These are phyloP conservation scores for Fragum whitleyi DNA, from an alignment of 2,888 invertebrate species.

Conservation along the genomic window DNA sequence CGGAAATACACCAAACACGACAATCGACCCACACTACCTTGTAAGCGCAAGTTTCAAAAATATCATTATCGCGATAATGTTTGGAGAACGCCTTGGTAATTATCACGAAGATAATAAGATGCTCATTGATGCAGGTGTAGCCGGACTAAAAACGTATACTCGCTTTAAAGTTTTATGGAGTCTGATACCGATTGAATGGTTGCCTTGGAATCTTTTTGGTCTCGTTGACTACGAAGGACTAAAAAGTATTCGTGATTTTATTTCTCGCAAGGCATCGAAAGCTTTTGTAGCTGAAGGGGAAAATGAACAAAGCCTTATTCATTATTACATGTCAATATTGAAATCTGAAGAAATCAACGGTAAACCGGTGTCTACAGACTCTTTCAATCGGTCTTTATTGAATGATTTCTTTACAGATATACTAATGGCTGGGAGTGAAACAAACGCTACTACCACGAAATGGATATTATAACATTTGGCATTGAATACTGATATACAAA, in stretches of 20 bases:
- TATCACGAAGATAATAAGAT: background rate
- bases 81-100: constrained; percentile 16
- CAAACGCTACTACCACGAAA: constrained; percentile 12
- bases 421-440: constrained; percentile 36
- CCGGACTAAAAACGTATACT: background rate
- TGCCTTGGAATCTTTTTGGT: constrained; percentile 11
- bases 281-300: background rate
- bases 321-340: background rate
- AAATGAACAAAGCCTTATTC: background rate
- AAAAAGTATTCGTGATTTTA: background rate
- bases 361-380: background rate
- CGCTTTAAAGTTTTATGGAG: background rate
- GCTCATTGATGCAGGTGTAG: background rate
- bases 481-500: constrained; percentile 29
- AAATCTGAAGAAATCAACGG: background rate
- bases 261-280: background rate
- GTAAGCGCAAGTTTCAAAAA: constrained; percentile 14
- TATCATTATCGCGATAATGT: constrained; percentile 12
- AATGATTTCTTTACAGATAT: constrained; percentile 7
- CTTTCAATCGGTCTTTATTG: background rate
- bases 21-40: constrained; percentile 28
- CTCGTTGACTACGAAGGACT: background rate
- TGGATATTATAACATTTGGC: constrained; percentile 28
- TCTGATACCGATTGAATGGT: constrained; percentile 15
- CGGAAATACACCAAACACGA: background rate